These are phyloP conservation scores for Zelostemma sp. DNA, from an alignment of 1,140 invertebrate genomes.

Conservation along the genomic window DNA sequence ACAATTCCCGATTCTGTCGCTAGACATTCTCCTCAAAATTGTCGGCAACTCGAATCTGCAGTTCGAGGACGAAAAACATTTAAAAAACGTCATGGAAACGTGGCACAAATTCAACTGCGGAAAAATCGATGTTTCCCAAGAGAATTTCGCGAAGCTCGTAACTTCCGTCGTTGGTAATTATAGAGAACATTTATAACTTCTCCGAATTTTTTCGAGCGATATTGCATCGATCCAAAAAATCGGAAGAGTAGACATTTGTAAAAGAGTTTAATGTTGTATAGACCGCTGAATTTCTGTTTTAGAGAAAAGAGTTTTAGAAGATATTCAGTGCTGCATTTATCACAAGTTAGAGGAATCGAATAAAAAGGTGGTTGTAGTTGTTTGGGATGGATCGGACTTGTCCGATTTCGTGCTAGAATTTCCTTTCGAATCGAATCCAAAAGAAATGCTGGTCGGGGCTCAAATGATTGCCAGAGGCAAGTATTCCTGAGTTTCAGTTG, in stretches of 20 bases:
- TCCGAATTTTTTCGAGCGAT: too few relatives aligned
- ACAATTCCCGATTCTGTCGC: constrained; percentile 14
- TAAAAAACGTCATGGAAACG: constrained; percentile 8
- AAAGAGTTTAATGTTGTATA: too few relatives aligned
- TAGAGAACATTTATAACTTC: too few relatives aligned
- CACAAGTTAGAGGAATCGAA: neutral
- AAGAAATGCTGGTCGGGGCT: constrained; percentile 31
- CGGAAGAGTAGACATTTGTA: too few relatives aligned
- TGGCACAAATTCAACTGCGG: constrained; percentile 15
- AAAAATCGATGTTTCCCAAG: neutral
- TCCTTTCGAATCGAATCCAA: constrained; percentile 3
- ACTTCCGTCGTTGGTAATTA: neutral
- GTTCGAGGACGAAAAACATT: constrained; percentile 16
- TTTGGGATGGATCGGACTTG: constrained; percentile 37
- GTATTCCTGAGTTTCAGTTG: neutral
- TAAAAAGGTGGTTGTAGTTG: constrained; percentile 25
- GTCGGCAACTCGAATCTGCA: constrained; percentile 26
- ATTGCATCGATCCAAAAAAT: too few relatives aligned
- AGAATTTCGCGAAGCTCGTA: neutral
- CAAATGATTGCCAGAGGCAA: constrained; percentile 48
- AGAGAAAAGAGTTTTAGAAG: neutral
- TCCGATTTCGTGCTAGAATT: constrained; percentile 19
- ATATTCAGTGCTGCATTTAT: constrained; percentile 16
- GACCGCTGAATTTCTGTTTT: neutral
- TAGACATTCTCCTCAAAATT: constrained; percentile 27